Conservation (phyloP, 2,888 invertebrate species). For the Diarsia brunnea region DNA sequence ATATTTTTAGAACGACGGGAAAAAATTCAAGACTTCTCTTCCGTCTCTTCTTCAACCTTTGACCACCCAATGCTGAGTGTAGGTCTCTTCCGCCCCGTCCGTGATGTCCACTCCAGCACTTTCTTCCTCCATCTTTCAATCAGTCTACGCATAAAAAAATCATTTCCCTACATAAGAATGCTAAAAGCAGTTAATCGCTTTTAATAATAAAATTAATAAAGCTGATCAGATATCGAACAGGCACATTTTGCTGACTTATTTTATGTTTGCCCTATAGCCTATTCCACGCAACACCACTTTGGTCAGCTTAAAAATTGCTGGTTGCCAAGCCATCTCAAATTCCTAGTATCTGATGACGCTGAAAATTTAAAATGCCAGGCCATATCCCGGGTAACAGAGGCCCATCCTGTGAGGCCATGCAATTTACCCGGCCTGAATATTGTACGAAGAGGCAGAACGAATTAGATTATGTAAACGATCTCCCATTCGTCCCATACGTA, state of each 20-base stretch:
- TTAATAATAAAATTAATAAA: too few species aligned
- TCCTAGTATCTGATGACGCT: constrained; percentile 23
- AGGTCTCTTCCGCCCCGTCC: too few species aligned
- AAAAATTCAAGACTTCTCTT: too few species aligned
- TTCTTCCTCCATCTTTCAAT: too few species aligned
- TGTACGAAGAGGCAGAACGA: constrained; percentile 44
- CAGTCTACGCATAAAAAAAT: too few species aligned
- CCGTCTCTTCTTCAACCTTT: too few species aligned
- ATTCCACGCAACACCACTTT: background rate
- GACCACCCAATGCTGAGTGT: too few species aligned
- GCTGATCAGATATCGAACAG: background rate
- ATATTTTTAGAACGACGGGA: background rate
- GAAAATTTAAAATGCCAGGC: constrained; percentile 39
- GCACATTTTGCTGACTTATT: background rate
- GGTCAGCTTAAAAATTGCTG: constrained; percentile 8
- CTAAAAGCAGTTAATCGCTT: background rate
- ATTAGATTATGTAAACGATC: constrained; percentile 51
- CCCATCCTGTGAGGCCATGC: constrained; percentile 19
- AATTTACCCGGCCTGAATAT: constrained; percentile 49
- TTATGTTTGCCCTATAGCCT: background rate
- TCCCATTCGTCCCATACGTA: constrained; percentile 25
- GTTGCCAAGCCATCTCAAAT: background rate
- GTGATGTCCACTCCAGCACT: too few species aligned
- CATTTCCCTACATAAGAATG: background rate
- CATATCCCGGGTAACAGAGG: constrained; percentile 30